Evolutionary conservation across 2,797 vertebrate genomes (phyloP).

Genomic region (Pangasius larnaudii): DNA sequence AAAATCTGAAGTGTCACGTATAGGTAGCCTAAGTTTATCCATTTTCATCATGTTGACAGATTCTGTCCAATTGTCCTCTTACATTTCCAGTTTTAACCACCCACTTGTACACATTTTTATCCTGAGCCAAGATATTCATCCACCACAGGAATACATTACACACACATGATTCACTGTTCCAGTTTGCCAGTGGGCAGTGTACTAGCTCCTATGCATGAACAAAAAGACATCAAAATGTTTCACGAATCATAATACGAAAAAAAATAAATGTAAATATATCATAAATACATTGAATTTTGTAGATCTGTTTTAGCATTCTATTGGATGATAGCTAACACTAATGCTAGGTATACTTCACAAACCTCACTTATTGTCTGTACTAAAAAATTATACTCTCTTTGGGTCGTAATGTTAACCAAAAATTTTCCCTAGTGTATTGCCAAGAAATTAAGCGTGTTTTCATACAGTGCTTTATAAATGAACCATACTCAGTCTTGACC

Average conservation of each 20-base stretch:
- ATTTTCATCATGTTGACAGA: not conserved
- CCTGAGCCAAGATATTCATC: conserved; percentile 18
- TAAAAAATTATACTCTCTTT: not conserved
- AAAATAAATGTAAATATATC: not conserved
- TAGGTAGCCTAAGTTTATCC: not conserved
- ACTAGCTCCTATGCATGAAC: not conserved
- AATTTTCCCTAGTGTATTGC: too few relatives aligned
- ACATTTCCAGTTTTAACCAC: conserved; percentile 23
- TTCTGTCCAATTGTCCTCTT: conserved; percentile 22
- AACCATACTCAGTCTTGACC: not conserved
- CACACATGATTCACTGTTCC: conserved; percentile 37
- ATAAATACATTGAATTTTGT: not conserved
- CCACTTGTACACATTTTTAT: conserved; percentile 7
- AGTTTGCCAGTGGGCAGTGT: not conserved
- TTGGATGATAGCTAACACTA: not conserved
- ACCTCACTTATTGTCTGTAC: too few relatives aligned
- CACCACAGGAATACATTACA: not conserved
- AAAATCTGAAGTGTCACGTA: not conserved
- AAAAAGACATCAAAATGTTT: not conserved
- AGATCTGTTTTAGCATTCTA: not conserved
- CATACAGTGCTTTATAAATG: not conserved
- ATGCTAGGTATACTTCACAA: not conserved
- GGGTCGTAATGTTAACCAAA: not conserved
- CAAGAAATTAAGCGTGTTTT: not conserved
- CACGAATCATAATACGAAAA: not conserved